Evolutionary conservation across 1,140 invertebrate genomes (phyloP), one percentile per base, ranked within the genome.

Genomic region (Drosophila willistoni): DNA sequence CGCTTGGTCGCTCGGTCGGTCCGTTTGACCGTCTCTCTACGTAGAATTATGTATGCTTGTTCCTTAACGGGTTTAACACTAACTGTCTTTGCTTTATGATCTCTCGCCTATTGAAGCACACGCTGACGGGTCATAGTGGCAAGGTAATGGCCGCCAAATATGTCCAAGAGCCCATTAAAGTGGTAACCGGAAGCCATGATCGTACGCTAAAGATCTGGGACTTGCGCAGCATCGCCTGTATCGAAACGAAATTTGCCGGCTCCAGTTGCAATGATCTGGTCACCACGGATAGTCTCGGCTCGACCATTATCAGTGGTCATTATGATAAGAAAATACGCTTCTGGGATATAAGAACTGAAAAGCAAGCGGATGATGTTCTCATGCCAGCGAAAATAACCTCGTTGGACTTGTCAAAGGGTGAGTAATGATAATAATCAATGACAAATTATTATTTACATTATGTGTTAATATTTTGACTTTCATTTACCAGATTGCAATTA

Each of bases 181-280:
- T 98, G 59, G 98, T 98, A 72, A 98, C 97, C 14, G 98, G 97
- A 62, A 98, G 97, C 93, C 96, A 99, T 93, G 98, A 99, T 93
- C 94, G 98, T 76, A 99, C 98, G 34, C 93, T 99, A 25, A 99
- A 99, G 94, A 96, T 99, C 79, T 99, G 98, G 98, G 98, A 99
- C 93, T 94, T 99, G 22, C 94, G 96, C 76, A 98, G 96, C 93
- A 95, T 96, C 94, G 96, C 97, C 73, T 99, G 98, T 93, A 95
- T 97, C 73, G 96, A 97, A 92, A 99, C 98, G 1, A 98, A 99
- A 93, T 99, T 99, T 92, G 97, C 98, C 66, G 98, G 98, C 17
- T 99, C 98, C 7, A 98, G 96, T 90, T 99, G 98, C 92, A 98
- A 99, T 92, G 98, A 99, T 93, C 93, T 99, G 19, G 98, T 98